Base-by-base conservation (phyloP, 1,140 invertebrate genomes). In the Caenorhabditis latens region DNA sequence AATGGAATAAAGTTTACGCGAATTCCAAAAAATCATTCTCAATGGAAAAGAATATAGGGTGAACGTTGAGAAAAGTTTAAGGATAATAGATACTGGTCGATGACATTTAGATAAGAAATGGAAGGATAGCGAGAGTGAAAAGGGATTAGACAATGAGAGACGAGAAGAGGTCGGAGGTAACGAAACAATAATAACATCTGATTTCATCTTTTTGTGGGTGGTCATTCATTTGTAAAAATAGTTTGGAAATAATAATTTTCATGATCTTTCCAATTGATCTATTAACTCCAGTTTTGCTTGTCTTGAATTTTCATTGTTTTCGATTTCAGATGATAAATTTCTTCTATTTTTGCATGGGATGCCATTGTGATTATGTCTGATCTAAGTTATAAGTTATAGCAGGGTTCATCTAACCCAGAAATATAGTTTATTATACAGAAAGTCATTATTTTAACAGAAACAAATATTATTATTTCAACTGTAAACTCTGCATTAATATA, bases 21-120 rank as follows among this genome's bases (percentile, higher is more conserved):
- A 32, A 63, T 32, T 19, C 24, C 61, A 63, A 63, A 32, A 63
- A 21, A 50, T 50, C n/a, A 53, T 53, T 71, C 6, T 71, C 65
- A 46, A 24, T 14, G 40, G 14, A 79, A 63, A 21, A 58, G 6
- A n/a, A 79, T 50, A 79, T 48, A 50, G 43, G 42, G 19, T 79
- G 71, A 79, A 79, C 21, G 53, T 19, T 14, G 46, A 24, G 43
- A n/a, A 79, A 24, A 14, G 46, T 53, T 53, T 4, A 11, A 32
- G 19, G 9, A n/a, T 46, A 46, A 79, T 3, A 19, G 67, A 21
- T 48, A n/a, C n/a, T 50, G 71, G 46, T 50, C 71, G 71, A 79
- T 79, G 71, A 50, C 71, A 79, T 79, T 50, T 53, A 21, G 71
- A 79, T 79, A 79, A 79, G 71, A n/a, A 75, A 50, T 24, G 24